These are phyloP conservation scores for Parnassius apollo DNA, from an alignment of 2,888 invertebrate genomes.

Conservation along the genomic window DNA sequence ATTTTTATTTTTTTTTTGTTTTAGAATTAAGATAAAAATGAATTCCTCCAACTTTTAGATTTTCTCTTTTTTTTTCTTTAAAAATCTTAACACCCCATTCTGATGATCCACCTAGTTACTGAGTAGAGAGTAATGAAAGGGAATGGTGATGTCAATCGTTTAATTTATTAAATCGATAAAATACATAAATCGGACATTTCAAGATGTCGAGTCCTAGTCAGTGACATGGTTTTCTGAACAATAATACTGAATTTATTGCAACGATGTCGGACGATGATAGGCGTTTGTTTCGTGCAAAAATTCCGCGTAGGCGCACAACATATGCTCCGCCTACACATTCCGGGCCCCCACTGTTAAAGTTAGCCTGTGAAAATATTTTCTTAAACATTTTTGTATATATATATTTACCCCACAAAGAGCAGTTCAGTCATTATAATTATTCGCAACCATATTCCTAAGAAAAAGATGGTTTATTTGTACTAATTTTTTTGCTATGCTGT, in stretches of 20 bases:
- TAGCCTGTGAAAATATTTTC: background rate
- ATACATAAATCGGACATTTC: constrained; percentile 49
- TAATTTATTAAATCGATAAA: constrained; percentile 18
- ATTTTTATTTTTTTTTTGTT: no score
- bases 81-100: no score
- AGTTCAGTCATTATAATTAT: no score
- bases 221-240: constrained; percentile 51
- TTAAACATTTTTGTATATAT: background rate
- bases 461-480: no score
- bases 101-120: no score
- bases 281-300: constrained; percentile 54
- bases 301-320: constrained; percentile 58
- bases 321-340: constrained; percentile 48
- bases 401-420: no score
- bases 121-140: no score
- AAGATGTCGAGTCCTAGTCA: constrained; percentile 46
- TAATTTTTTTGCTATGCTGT: no score
- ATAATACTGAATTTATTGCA: constrained; percentile 60
- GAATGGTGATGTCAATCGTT: background rate
- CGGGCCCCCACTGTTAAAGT: background rate
- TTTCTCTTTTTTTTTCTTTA: no score
- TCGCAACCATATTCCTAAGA: no score
- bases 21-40: no score
- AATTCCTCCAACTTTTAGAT: no score
- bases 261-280: constrained; percentile 49